Conservation (phyloP, 2,113 vertebrate species). For the Sphyrna mokarran region DNA sequence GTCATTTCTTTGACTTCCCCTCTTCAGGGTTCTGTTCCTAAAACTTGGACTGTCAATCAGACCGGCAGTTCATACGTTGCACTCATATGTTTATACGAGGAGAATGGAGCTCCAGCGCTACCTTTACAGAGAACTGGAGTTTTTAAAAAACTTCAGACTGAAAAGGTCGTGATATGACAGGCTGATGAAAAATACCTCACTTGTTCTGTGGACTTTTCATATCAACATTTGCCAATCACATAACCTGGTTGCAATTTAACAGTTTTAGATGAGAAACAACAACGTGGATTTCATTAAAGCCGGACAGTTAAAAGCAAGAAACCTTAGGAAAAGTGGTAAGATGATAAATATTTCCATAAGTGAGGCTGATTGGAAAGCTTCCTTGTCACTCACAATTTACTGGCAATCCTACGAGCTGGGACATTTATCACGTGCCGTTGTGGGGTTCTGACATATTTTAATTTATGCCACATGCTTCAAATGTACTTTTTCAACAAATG, state of each 20-base stretch:
- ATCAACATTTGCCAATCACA: neutral
- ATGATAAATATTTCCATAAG: conserved; percentile 23
- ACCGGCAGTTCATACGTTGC: neutral
- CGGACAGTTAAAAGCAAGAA: neutral
- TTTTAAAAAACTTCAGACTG: neutral
- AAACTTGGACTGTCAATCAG: neutral
- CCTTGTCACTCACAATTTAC: conserved; percentile 23
- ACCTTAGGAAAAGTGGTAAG: neutral
- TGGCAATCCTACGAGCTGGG: too few relatives aligned
- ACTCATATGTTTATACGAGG: neutral
- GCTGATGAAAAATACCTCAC: conserved; percentile 2
- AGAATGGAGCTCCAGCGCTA: neutral
- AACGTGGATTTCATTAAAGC: neutral
- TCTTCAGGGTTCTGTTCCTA: neutral
- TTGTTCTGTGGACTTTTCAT: neutral
- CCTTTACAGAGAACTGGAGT: neutral
- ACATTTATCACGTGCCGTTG: neutral
- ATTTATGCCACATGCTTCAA: neutral
- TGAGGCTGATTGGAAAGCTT: conserved; percentile 1
- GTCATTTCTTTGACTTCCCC: neutral
- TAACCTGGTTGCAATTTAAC: conserved; percentile 19
- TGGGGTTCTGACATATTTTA: neutral
- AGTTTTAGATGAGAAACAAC: neutral
- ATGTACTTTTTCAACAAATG: neutral
- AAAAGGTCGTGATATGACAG: neutral